Evolutionary conservation across 2,113 vertebrate species (phyloP).

Genomic region (Atractosteus spatula): DNA sequence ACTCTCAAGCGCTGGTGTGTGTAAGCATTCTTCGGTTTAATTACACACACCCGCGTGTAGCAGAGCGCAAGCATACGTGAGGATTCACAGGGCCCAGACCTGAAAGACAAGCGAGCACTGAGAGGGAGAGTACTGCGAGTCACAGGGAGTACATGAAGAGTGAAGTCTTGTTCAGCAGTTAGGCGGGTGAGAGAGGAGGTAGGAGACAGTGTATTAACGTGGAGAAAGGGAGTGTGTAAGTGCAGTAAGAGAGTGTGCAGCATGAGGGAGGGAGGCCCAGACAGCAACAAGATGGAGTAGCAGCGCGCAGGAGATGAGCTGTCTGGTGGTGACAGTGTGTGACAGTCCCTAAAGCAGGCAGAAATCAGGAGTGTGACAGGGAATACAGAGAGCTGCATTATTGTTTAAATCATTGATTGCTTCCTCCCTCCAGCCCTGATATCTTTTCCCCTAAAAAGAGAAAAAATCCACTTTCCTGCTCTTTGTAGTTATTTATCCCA

Average conservation of each 20-base stretch:
- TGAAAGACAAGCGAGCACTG: slow-evolving; percentile 42
- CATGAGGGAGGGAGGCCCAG: slow-evolving; percentile 29
- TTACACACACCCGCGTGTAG: background rate
- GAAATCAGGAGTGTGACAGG: slow-evolving; percentile 65
- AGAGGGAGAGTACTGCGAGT: slow-evolving; percentile 41
- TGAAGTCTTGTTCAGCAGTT: slow-evolving; percentile 7
- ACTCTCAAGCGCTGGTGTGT: background rate
- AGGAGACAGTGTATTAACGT: slow-evolving; percentile 24
- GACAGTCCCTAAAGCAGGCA: slow-evolving; percentile 51
- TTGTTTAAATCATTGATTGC: slow-evolving; percentile 76
- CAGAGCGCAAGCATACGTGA: background rate
- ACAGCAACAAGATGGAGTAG: slow-evolving; percentile 57
- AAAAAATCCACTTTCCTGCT: slow-evolving; percentile 33
- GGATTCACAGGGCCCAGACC: background rate
- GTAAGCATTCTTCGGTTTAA: background rate
- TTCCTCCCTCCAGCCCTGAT: slow-evolving; percentile 46
- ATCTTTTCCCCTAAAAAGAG: slow-evolving; percentile 42
- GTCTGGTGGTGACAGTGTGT: slow-evolving; percentile 54
- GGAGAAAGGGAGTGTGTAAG: slow-evolving; percentile 26
- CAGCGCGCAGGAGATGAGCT: slow-evolving; percentile 55
- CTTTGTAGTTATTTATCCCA: slow-evolving; percentile 41
- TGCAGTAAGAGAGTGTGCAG: background rate
- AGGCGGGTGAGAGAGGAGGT: slow-evolving; percentile 13
- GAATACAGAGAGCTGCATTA: slow-evolving; percentile 75
- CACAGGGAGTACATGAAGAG: slow-evolving; percentile 8